Evolutionary conservation across 2,888 invertebrate species (phyloP).

Genomic region (Epinotia brunnichana): DNA sequence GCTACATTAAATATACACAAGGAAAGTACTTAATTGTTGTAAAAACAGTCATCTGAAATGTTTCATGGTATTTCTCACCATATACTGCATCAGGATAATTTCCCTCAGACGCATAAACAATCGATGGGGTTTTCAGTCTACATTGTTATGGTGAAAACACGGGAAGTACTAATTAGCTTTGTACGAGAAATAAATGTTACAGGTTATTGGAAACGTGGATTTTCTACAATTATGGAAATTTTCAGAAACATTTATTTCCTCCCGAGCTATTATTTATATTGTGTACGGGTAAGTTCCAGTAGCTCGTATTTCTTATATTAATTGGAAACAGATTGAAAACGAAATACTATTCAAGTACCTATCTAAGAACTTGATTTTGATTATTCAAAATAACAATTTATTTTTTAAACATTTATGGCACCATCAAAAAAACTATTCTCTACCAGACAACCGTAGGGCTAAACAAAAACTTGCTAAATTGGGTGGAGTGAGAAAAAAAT

Average conservation of each 20-base stretch:
- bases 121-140: slow-evolving; percentile 33
- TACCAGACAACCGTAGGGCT: no score
- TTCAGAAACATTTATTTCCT: not conserved
- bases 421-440: no score
- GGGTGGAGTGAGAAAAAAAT: no score
- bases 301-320: not conserved
- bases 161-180: slow-evolving; percentile 27
- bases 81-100: slow-evolving; percentile 13
- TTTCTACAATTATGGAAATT: not conserved
- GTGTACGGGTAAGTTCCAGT: not conserved
- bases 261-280: not conserved
- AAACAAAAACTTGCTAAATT: no score
- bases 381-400: no score
- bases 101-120: slow-evolving; percentile 9
- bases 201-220: slow-evolving; percentile 6
- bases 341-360: no score
- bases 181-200: slow-evolving; percentile 1
- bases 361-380: no score
- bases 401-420: no score
- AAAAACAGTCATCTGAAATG: not conserved
- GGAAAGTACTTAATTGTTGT: no score
- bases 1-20: no score
- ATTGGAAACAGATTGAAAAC: not conserved
- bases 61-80: not conserved
- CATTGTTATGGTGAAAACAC: slow-evolving; percentile 33